phyloP scores from a whole-genome alignment of 2,797 vertebrate species.

The Margarornis squamiger region DNA sequence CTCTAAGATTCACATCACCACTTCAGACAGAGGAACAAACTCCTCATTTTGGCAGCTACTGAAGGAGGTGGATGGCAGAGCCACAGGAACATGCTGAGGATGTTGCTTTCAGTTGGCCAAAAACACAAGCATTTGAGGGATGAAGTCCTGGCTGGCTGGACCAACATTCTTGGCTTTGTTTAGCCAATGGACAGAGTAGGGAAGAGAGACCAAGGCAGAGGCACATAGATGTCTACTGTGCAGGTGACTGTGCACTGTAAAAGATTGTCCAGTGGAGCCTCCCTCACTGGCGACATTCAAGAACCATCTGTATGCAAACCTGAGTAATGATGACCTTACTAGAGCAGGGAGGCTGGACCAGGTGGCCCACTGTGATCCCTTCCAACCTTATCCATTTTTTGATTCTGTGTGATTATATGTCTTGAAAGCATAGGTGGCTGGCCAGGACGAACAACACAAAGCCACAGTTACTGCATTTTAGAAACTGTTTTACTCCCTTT shows the following conservation, averaged over 20 bases:
- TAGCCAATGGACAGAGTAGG: accelerated
- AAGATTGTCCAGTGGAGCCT: not conserved
- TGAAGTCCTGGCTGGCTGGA: not conserved
- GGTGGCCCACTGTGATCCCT: not conserved
- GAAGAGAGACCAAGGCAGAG: not conserved
- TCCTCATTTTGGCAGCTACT: not conserved
- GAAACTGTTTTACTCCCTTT: not conserved
- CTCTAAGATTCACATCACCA: not conserved
- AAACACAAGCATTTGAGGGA: not conserved
- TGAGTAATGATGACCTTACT: not conserved
- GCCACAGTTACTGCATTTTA: not conserved
- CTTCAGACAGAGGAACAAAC: not conserved
- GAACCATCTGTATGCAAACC: not conserved
- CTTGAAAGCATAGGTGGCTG: not conserved
- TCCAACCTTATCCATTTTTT: not conserved
- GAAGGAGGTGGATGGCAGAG: not conserved
- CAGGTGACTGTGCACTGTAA: not conserved
- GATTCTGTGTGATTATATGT: not conserved
- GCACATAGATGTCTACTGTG: not conserved
- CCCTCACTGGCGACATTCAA: not conserved
- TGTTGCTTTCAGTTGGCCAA: not conserved
- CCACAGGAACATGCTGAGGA: not conserved
- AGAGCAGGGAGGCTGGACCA: not conserved
- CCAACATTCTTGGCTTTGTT: not conserved
- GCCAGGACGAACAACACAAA: not conserved